These are phyloP conservation scores for Meleagris gallopavo DNA, from an alignment of 2,113 vertebrate species.

Conservation along the genomic window DNA sequence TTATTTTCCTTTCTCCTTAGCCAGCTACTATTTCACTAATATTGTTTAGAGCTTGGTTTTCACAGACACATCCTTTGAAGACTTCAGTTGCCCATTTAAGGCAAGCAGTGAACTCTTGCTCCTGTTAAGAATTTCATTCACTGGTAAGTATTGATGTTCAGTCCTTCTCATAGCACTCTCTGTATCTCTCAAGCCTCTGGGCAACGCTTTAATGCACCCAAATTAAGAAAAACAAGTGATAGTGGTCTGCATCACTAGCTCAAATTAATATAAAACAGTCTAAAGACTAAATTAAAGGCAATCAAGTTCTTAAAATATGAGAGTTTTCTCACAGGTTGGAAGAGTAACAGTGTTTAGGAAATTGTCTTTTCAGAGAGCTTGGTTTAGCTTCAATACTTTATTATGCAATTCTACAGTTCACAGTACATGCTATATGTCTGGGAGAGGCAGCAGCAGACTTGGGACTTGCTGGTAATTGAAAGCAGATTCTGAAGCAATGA, in stretches of 20 bases:
- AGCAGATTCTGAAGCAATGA: conserved; percentile 62
- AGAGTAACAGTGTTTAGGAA: not conserved
- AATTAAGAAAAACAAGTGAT: conserved; percentile 65
- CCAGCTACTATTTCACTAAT: not conserved
- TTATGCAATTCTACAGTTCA: conserved; percentile 19
- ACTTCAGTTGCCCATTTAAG: conserved; percentile 31
- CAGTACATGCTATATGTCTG: not conserved
- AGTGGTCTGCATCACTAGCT: conserved; percentile 35
- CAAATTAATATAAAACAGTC: conserved; percentile 39
- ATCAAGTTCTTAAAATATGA: not conserved
- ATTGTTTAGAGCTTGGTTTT: not conserved
- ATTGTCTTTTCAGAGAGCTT: conserved; percentile 1
- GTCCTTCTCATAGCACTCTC: conserved; percentile 10
- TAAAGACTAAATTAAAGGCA: conserved; percentile 29
- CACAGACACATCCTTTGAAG: not conserved
- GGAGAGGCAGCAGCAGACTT: conserved; percentile 1
- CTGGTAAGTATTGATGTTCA: conserved; percentile 34
- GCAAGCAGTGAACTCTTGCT: conserved; percentile 49
- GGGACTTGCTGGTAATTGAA: conserved; percentile 59
- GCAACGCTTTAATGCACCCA: conserved; percentile 54
- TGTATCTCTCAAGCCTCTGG: conserved; percentile 24
- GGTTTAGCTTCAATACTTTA: conserved; percentile 31
- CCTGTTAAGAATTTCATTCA: conserved; percentile 31
- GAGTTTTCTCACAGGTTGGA: not conserved
- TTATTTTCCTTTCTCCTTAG: not conserved